These are phyloP conservation scores for Pygmarrhopalites habei DNA, from an alignment of 1,140 invertebrate species.

Conservation along the genomic window DNA sequence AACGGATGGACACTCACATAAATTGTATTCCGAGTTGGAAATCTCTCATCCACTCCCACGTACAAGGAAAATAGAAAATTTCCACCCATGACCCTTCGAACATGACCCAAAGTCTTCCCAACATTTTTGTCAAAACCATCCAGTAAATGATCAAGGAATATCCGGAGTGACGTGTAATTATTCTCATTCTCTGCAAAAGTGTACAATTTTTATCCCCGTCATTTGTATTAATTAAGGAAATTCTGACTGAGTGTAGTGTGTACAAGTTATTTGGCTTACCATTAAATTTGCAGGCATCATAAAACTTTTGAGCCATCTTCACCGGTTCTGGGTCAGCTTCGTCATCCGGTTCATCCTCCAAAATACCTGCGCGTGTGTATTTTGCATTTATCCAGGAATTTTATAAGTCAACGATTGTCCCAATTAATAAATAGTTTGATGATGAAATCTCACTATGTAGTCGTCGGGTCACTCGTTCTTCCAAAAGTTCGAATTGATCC, in stretches of 20 bases:
- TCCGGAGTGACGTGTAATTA: not conserved
- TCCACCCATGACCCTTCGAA: not conserved
- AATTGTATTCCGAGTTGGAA: not conserved
- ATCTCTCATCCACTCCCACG: not conserved
- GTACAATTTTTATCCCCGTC: not conserved
- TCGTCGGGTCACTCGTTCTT: slow-evolving; percentile 13
- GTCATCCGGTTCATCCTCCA: not conserved
- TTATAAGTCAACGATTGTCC: not conserved
- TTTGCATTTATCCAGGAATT: not conserved
- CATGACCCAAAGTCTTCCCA: not conserved
- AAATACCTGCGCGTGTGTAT: not conserved
- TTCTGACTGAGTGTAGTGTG: not conserved
- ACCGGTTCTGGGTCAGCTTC: not conserved
- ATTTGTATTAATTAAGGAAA: not conserved
- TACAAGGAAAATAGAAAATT: slow-evolving; percentile 3
- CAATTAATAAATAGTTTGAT: not conserved
- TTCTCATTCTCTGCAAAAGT: not conserved
- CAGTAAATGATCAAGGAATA: slow-evolving; percentile 1
- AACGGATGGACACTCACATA: not conserved
- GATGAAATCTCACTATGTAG: slow-evolving; percentile 5
- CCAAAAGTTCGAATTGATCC: slow-evolving; percentile 36
- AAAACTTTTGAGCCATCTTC: slow-evolving; percentile 7
- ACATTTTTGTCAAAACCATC: not conserved
- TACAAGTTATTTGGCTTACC: not conserved
- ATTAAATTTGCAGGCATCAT: not conserved